phyloP scores from a whole-genome alignment of 2,888 invertebrate genomes.

The Diplolepis rosae region DNA sequence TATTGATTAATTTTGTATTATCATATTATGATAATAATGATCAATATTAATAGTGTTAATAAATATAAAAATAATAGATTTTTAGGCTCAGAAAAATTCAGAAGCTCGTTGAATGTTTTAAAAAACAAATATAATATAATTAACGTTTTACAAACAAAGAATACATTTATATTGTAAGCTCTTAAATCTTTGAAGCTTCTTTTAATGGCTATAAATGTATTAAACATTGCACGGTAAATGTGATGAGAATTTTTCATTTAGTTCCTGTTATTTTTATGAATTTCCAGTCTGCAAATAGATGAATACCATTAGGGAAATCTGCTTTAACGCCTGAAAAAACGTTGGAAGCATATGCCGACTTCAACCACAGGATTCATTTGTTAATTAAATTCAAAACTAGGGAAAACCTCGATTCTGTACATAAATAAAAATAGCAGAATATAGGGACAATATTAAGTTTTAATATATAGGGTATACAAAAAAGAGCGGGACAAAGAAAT shows the following conservation, averaged over 20 bases:
- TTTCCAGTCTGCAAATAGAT: neutral
- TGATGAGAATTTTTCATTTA: neutral
- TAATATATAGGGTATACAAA: too few species aligned
- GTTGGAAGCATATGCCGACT: neutral
- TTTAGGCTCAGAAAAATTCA: too few species aligned
- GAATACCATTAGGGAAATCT: neutral
- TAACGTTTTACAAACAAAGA: too few species aligned
- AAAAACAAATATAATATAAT: too few species aligned
- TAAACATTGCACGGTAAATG: neutral
- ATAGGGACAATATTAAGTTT: too few species aligned
- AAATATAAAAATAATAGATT: too few species aligned
- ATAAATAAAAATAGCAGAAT: neutral
- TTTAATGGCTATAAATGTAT: neutral
- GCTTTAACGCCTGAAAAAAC: slow-evolving; percentile 15
- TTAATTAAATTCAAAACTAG: slow-evolving; percentile 4
- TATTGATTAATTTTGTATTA: too few species aligned
- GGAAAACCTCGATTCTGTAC: neutral
- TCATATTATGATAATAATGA: too few species aligned
- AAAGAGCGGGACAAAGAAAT: too few species aligned
- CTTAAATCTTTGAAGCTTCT: neutral
- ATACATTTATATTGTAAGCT: too few species aligned
- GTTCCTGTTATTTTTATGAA: neutral
- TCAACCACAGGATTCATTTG: neutral
- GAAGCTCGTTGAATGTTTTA: too few species aligned
- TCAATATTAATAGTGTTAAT: too few species aligned